Conservation (phyloP, 2,888 invertebrate species). For the Chloroclystis v-ata region DNA sequence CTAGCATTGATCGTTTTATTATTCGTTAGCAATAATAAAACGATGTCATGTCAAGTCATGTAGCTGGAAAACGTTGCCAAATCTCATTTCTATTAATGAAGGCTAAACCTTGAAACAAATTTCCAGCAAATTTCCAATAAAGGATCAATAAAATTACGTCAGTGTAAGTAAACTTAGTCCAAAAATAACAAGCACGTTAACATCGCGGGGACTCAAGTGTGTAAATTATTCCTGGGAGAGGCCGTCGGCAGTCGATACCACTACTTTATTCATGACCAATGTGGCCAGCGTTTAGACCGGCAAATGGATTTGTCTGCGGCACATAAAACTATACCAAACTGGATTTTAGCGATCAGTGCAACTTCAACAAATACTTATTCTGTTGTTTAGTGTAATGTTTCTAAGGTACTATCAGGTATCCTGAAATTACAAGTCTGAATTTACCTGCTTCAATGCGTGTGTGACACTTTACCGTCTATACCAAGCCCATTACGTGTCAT, state of each 20-base stretch:
- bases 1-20: not conserved
- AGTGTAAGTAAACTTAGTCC: conserved; percentile 35
- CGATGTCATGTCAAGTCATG: not conserved
- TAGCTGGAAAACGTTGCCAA: not conserved
- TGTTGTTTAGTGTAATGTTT: too few relatives aligned
- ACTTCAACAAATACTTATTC: not conserved
- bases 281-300: conserved; percentile 55
- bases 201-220: conserved; percentile 44
- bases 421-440: too few relatives aligned
- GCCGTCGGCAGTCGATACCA: conserved; percentile 65
- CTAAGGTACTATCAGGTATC: too few relatives aligned
- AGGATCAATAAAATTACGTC: conserved; percentile 34
- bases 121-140: conserved; percentile 8
- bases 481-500: conserved; percentile 43
- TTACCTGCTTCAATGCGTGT: not conserved
- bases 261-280: conserved; percentile 72
- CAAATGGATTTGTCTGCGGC: conserved; percentile 46
- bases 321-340: not conserved
- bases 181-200: conserved; percentile 51
- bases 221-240: conserved; percentile 69
- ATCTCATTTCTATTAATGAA: conserved; percentile 1
- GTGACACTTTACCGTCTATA: conserved; percentile 34
- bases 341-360: not conserved
- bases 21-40: too few relatives aligned
- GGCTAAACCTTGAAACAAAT: conserved; percentile 9